A percentile compares a stretch with the other conserved stretches of the same genome.
Evolutionary conservation across 2,888 invertebrate species (phyloP).

Genomic region (Tetramorium bicarinatum): DNA sequence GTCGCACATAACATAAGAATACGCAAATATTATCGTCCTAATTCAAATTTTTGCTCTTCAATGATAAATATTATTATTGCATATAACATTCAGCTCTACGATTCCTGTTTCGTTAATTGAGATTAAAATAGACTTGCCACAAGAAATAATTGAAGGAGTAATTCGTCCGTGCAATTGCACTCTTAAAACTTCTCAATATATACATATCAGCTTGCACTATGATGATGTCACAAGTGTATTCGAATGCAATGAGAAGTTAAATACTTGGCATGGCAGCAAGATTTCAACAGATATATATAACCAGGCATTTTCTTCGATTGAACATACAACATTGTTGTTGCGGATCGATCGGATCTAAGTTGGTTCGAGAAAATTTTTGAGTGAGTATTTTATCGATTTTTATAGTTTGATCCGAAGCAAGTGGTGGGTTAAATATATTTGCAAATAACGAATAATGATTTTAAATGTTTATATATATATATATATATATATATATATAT

Average conservation of each 20-base stretch:
- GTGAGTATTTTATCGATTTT: constrained; percentile 6
- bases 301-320: background rate
- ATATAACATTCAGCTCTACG: too few species aligned
- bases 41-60: background rate
- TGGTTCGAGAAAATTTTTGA: background rate
- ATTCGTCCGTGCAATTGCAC: background rate
- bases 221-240: background rate
- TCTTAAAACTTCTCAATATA: background rate
- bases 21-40: background rate
- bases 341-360: background rate
- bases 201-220: background rate
- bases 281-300: constrained; percentile 1
- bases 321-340: background rate
- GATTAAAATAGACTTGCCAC: too few species aligned
- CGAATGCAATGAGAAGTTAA: background rate
- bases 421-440: background rate
- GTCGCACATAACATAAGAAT: background rate
- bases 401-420: background rate
- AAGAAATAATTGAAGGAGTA: too few species aligned
- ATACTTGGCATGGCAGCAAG: background rate
- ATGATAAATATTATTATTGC: too few species aligned
- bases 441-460: background rate
- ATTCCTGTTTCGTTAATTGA: too few species aligned
- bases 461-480: background rate
- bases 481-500: background rate